Percentiles rank a stretch among this genome's conserved stretches.
These are phyloP conservation scores for Buphagus erythrorhynchus DNA, from an alignment of 2,797 vertebrate genomes.

Conservation along the genomic window DNA sequence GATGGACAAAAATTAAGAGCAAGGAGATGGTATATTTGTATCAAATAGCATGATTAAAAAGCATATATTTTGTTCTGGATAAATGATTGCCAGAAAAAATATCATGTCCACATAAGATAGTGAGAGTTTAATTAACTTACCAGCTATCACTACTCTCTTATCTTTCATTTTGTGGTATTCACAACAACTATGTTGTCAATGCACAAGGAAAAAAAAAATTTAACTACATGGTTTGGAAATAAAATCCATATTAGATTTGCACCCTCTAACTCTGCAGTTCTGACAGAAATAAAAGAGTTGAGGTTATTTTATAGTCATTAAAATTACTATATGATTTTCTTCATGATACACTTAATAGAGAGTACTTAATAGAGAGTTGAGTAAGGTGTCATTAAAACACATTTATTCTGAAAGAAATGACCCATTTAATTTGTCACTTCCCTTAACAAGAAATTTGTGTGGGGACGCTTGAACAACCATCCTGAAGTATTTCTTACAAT, in stretches of 20 bases:
- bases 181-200: not conserved
- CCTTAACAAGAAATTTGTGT: not conserved
- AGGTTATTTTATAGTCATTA: not conserved
- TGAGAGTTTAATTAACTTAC: not conserved
- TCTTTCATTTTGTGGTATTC: not conserved
- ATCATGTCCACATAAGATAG: not conserved
- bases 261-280: not conserved
- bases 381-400: not conserved
- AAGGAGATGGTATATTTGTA: not conserved
- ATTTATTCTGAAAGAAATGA: not conserved
- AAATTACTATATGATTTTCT: constrained; percentile 4
- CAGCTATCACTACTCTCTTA: not conserved
- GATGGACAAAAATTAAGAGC: not conserved
- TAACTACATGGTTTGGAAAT: not conserved
- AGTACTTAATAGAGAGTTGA: not conserved
- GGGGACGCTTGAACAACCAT: not conserved
- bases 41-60: not conserved
- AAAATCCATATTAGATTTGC: not conserved
- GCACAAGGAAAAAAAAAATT: not conserved
- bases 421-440: not conserved
- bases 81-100: not conserved
- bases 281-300: not conserved
- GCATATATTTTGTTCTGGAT: not conserved
- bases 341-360: not conserved
- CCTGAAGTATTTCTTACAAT: not conserved